phyloP scores from a whole-genome alignment of 2,797 vertebrate genomes.

The Chlorospingus semifuscus region DNA sequence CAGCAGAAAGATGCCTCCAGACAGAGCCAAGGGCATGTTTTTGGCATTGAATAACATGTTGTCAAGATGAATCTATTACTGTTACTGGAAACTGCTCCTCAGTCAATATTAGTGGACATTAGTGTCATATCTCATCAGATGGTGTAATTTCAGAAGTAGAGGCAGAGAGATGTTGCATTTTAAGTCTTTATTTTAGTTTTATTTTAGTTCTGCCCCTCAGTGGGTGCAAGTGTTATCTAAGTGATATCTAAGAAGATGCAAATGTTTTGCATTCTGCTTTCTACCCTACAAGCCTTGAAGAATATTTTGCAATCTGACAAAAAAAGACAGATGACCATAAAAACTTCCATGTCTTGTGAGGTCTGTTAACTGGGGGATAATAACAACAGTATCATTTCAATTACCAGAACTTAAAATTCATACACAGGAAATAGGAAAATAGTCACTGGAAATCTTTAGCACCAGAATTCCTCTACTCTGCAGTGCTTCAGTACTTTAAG shows the following conservation, averaged over 20 bases:
- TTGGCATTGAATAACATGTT: constrained; percentile 7
- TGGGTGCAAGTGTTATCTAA: background rate
- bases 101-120: background rate
- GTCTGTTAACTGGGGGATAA: background rate
- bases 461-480: background rate
- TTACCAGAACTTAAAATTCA: background rate
- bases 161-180: background rate
- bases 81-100: background rate
- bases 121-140: background rate
- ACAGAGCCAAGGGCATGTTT: background rate
- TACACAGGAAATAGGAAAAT: background rate
- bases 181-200: background rate
- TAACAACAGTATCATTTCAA: background rate
- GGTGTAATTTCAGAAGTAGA: background rate
- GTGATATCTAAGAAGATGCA: background rate
- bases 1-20: background rate
- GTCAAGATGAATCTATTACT: constrained; percentile 16
- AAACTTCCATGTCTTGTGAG: background rate
- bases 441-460: background rate
- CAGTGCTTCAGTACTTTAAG: background rate
- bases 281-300: background rate
- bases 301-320: background rate
- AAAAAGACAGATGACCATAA: background rate
- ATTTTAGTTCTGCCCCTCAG: background rate
- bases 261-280: background rate